Conservation (phyloP, 2,113 vertebrate genomes). For the Dendropsophus ebraccatus region DNA sequence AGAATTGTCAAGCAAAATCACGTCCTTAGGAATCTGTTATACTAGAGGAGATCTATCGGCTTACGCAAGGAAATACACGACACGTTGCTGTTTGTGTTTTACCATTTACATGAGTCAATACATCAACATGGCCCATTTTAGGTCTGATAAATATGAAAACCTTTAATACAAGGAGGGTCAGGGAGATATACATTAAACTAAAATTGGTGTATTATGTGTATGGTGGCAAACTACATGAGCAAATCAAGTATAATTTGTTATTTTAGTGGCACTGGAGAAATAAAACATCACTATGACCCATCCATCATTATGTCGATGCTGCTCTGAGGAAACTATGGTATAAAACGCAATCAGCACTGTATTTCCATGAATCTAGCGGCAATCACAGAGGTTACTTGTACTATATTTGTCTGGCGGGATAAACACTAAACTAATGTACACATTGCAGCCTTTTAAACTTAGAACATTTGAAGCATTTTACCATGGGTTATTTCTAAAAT, state of each 20-base stretch:
- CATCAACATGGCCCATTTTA: background rate
- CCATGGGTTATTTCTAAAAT: background rate
- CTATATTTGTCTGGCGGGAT: background rate
- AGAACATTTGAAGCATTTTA: background rate
- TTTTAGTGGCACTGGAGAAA: background rate
- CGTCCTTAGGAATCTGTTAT: background rate
- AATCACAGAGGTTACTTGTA: background rate
- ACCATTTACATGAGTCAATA: background rate
- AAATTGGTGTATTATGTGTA: slow-evolving; percentile 11
- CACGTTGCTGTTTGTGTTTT: background rate
- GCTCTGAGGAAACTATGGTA: background rate
- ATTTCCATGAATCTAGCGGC: background rate
- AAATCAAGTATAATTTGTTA: background rate
- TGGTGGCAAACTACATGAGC: background rate
- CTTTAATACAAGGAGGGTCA: background rate
- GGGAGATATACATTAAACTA: background rate
- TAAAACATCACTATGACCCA: slow-evolving; percentile 8
- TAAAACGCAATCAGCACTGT: background rate
- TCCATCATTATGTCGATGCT: background rate
- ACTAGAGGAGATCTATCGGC: background rate
- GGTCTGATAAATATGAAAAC: background rate
- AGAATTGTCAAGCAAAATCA: background rate
- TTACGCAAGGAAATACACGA: background rate
- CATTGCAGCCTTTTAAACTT: background rate
- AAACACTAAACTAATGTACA: background rate